Conservation (phyloP, 37 sponge, comb jelly and placozoan species). For the Theonella swinhoei region DNA sequence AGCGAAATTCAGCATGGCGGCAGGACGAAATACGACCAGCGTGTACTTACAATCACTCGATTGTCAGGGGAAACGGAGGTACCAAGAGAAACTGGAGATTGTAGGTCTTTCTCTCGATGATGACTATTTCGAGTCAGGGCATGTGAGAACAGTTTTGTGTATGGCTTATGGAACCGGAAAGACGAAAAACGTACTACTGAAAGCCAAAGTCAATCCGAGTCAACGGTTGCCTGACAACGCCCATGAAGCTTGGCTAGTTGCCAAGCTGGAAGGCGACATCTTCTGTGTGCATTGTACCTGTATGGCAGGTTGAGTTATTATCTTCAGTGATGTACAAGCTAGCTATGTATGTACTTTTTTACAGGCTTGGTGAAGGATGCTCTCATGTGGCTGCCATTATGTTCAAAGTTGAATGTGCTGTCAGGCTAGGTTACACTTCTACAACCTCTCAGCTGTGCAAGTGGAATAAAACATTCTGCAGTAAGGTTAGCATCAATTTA, state of each 20-base stretch:
- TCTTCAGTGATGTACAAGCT: too few relatives aligned
- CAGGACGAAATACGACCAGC: neutral
- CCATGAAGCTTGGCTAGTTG: constrained; percentile 25
- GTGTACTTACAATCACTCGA: neutral
- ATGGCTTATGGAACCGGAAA: constrained; percentile 1
- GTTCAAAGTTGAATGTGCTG: constrained; percentile 38
- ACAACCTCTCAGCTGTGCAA: constrained; percentile 1
- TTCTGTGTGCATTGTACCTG: constrained; percentile 32
- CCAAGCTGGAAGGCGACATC: constrained; percentile 5
- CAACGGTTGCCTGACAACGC: constrained; percentile 17
- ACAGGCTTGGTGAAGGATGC: constrained; percentile 35
- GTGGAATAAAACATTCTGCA: constrained; percentile 27
- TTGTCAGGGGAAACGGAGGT: constrained; percentile 1
- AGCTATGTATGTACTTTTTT: neutral
- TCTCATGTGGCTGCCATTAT: constrained; percentile 52
- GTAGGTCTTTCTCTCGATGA: constrained; percentile 15
- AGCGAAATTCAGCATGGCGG: neutral
- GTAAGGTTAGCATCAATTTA: neutral
- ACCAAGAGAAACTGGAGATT: constrained; percentile 13
- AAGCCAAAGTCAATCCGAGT: constrained; percentile 39
- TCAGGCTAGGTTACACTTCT: constrained; percentile 12
- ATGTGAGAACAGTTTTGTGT: constrained; percentile 15
- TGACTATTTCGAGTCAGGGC: constrained; percentile 35
- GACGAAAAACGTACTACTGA: constrained; percentile 1
- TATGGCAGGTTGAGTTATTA: constrained; percentile 31